Evolutionary conservation across 2,797 vertebrate species (phyloP).

Genomic region (Hirundo rustica): DNA sequence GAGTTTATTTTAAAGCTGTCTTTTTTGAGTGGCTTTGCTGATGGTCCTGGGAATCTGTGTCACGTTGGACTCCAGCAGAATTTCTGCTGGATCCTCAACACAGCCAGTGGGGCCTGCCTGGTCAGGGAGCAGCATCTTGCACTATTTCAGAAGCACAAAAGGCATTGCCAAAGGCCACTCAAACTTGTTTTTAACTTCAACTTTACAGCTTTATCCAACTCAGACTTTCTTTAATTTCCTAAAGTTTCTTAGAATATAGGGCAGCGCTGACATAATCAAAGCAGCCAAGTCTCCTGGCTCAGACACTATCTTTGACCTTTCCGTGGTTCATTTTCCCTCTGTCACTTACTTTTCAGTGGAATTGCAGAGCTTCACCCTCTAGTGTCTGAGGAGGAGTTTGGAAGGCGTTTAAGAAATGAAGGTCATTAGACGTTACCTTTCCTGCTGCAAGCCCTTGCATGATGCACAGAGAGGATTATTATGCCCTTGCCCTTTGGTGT

Average conservation of each 20-base stretch:
- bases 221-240: slow-evolving; percentile 54
- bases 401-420: slow-evolving; percentile 50
- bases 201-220: slow-evolving; percentile 10
- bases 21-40: background rate
- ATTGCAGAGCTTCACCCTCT: slow-evolving; percentile 52
- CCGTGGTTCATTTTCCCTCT: slow-evolving; percentile 2
- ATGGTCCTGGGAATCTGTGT: background rate
- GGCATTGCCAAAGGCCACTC: slow-evolving; percentile 3
- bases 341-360: slow-evolving; percentile 6
- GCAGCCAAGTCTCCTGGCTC: slow-evolving; percentile 25
- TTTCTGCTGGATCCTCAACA: background rate
- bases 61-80: background rate
- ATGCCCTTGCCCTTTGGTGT: slow-evolving; percentile 59
- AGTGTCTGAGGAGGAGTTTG: slow-evolving; percentile 59
- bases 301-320: slow-evolving; percentile 32
- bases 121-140: background rate
- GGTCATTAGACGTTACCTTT: slow-evolving; percentile 45
- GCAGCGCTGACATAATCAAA: slow-evolving; percentile 42
- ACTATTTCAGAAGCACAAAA: slow-evolving; percentile 17
- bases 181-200: slow-evolving; percentile 16
- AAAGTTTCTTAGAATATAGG: slow-evolving; percentile 50
- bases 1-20: background rate
- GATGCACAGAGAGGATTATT: slow-evolving; percentile 41
- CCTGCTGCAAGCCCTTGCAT: slow-evolving; percentile 65
- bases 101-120: background rate